phyloP scores from a whole-genome alignment of 1,140 invertebrate genomes.

The Drosophila auraria region DNA sequence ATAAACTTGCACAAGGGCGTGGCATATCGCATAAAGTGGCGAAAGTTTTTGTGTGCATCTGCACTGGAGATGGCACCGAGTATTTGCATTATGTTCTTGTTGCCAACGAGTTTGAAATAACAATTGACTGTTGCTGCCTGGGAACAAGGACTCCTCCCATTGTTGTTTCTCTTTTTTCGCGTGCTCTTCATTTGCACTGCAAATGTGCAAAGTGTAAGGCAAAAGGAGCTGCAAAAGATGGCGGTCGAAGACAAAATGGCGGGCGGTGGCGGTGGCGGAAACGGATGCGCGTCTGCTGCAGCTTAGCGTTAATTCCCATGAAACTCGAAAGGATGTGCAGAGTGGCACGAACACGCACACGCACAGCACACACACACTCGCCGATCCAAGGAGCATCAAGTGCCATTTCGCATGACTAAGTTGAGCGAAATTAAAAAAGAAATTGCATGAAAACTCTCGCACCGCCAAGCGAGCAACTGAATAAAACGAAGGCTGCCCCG shows the following conservation, averaged over 20 bases:
- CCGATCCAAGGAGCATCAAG: constrained; percentile 69
- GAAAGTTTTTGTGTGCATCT: constrained; percentile 23
- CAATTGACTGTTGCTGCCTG: constrained; percentile 56
- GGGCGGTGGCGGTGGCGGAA: constrained; percentile 6
- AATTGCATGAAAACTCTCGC: constrained; percentile 65
- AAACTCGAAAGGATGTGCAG: constrained; percentile 56
- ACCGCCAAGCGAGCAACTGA: constrained; percentile 19
- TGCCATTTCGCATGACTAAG: constrained; percentile 78
- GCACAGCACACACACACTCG: constrained; percentile 15
- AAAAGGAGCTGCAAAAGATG: constrained; percentile 19
- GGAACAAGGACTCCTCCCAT: constrained; percentile 8
- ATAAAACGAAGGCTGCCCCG: constrained; percentile 52
- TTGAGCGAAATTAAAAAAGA: constrained; percentile 74
- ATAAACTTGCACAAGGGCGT: constrained; percentile 25
- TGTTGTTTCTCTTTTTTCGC: constrained; percentile 7
- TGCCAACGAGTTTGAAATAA: constrained; percentile 56
- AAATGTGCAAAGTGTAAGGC: constrained; percentile 28
- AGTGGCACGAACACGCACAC: constrained; percentile 29
- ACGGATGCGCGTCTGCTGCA: constrained; percentile 46
- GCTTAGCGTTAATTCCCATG: constrained; percentile 79
- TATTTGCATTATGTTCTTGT: constrained; percentile 71
- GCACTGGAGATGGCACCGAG: constrained; percentile 23
- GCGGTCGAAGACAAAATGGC: constrained; percentile 2
- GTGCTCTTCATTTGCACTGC: constrained; percentile 40
- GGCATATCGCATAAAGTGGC: constrained; percentile 35